A percentile compares a stretch with the other conserved stretches of the same genome.
phyloP scores from a whole-genome alignment of 2,888 invertebrate species.

The Campoletis raptor region DNA sequence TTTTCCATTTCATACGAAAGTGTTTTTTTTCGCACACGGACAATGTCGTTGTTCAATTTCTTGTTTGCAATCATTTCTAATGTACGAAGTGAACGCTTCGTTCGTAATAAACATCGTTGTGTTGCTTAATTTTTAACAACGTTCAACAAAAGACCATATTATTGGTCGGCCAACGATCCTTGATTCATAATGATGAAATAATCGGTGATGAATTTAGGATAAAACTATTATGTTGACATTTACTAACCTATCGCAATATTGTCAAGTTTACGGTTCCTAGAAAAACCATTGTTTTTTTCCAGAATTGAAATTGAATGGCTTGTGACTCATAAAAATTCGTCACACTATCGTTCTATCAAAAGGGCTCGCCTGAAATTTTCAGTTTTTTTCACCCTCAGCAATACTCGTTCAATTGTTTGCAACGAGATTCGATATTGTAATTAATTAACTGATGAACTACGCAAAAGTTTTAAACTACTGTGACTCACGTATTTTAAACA shows the following conservation, averaged over 20 bases:
- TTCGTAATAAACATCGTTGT: conserved; percentile 4
- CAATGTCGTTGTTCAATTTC: background rate
- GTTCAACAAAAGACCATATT: conserved; percentile 28
- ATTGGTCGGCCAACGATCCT: background rate
- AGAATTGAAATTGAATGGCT: too few relatives aligned
- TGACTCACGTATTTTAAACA: background rate
- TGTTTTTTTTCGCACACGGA: background rate
- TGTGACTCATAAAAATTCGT: too few relatives aligned
- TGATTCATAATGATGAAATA: conserved; percentile 1
- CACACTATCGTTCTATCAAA: too few relatives aligned
- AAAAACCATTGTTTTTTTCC: too few relatives aligned
- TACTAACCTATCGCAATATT: too few relatives aligned
- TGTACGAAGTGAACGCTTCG: background rate
- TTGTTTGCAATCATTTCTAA: background rate
- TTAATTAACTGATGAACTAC: background rate
- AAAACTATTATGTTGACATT: too few relatives aligned
- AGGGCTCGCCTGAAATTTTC: too few relatives aligned
- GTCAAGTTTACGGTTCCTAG: too few relatives aligned
- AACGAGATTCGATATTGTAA: background rate
- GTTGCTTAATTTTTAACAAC: conserved; percentile 30
- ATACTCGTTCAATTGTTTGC: background rate
- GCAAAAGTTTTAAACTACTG: background rate
- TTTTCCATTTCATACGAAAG: conserved; percentile 27
- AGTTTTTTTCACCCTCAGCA: background rate
- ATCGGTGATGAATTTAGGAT: too few relatives aligned